Evolutionary conservation across 1,140 invertebrate genomes (phyloP), one percentile per base, ranked within the genome.

Genomic region (Phocides pigmalion): DNA sequence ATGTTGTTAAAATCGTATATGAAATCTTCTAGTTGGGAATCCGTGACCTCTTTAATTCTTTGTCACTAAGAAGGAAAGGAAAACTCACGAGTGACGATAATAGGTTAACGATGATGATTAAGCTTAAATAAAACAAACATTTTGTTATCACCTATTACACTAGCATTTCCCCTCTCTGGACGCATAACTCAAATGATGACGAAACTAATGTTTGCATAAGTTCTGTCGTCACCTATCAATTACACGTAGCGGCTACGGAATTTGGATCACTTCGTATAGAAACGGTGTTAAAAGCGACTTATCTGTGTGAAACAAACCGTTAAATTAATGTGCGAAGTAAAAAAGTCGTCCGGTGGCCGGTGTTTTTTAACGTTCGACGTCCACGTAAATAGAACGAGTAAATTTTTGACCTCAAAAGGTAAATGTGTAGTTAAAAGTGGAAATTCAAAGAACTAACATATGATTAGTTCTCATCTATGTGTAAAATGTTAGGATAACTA

Each of bases 221-320:
- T 22, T 65, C 70, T 82, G 79, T 84, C 76, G 76, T 76, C 79
- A 81, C 70, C 72, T 82, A 79, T 82, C 72, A 82, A 84, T 82
- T 79, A 79, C 70, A 70, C 72, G 73, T 49, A 67, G 37, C 35
- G 11, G 37, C 41, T 39, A 67, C 62, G 72, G 69, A 74, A 83
- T 83, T 80, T 72, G 69, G 72, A 70, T 74, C 72, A 79, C 51
- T 74, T 65, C 64, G 39, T 74, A 50, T 73, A 72, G 49, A 70
- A 64, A 73, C 74, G 62, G 68, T 78, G 75, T 75, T 79, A 75
- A 76, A 73, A 69, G 39, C 42, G 19, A 67, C 69, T 62, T 61
- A 67, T 47, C 67, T 64, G 62, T 70, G 75, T 82, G 72, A 79
- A 84, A 68, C 63, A 72, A 76, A 76, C 66, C 68, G 68, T 76